Conservation (phyloP, 2,113 vertebrate genomes). For the Otus sunia region DNA sequence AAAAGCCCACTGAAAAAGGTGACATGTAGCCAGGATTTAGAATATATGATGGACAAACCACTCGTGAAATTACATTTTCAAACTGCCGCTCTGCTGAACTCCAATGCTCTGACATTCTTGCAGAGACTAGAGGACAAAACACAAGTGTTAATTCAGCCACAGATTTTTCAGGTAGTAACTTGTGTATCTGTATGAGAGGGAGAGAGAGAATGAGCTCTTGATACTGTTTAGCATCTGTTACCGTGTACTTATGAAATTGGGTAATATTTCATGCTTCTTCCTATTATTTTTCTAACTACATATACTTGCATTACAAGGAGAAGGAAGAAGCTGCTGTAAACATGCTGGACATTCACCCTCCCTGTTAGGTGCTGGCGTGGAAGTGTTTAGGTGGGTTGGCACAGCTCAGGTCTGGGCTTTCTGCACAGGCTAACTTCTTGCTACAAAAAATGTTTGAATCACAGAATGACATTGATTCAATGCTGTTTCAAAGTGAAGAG, state of each 20-base stretch:
- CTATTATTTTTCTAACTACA: neutral
- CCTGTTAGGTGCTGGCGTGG: fast-evolving
- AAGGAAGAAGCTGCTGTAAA: neutral
- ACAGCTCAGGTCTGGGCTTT: neutral
- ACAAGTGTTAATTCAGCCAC: fast-evolving
- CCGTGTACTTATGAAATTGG: neutral
- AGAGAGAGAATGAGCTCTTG: neutral
- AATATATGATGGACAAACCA: neutral
- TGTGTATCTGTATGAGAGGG: fast-evolving
- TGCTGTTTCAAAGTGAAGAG: neutral
- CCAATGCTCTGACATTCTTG: neutral
- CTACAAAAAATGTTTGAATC: neutral
- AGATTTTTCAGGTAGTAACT: neutral
- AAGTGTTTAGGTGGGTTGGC: neutral
- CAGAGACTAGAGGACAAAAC: neutral
- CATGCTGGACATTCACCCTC: fast-evolving
- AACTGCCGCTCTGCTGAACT: neutral
- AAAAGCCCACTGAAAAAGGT: neutral
- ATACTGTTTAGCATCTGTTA: neutral
- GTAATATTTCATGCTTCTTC: neutral
- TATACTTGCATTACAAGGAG: neutral
- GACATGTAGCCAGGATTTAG: neutral
- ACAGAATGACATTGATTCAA: fast-evolving
- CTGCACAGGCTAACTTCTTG: neutral
- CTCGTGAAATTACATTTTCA: neutral